Base-by-base conservation (phyloP, 2,797 vertebrate species). In the Gila robusta region DNA sequence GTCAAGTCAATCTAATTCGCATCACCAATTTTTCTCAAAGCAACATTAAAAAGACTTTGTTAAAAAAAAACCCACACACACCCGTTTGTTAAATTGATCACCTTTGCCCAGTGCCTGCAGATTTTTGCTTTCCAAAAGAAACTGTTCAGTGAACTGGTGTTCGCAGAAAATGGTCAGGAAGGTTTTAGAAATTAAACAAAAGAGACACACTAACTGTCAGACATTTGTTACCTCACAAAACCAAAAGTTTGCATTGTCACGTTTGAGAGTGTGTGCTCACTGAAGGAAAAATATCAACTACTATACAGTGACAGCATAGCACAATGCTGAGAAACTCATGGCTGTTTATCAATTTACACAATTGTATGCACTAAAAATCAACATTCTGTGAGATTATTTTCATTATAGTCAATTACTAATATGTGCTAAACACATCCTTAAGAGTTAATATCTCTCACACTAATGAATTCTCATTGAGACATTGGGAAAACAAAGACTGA, bases 1-100 rank as follows among this genome's bases (percentile, higher is more conserved):
- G 84, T 86, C 84, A 86, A 86, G 84, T 81, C 56, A 35, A 19
- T 74, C 81, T 83, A 74, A 74, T 74, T 64, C 6, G 32, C 41
- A 81, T 81, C 70, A 67, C 69, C 78, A 12, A 41, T 73, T 86
- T 86, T 81, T 17, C 81, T 56, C 35, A 82, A 44, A 11, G 26
- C n/a, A 59, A 59, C 37, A 71, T 59, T 59, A 28, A 72, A 81
- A 54, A 37, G 5, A 69, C 26, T 81, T 74, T 49, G 10, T 14
- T 9, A 16, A 39, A 79, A 81, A 70, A 71, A 17, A 14, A 5
- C n/a, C n/a, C n/a, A 47, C 1, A 16, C 47, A 49, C 14, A 72
- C 14, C 4, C 1, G 11, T 59, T 79, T 79, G 26, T 35, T 66
- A 83, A 82, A 82, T 23, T 72, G 8, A 85, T 62, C 67, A 85